Base-by-base conservation (phyloP, 2,113 vertebrate species). In the Fukomys damarensis region DNA sequence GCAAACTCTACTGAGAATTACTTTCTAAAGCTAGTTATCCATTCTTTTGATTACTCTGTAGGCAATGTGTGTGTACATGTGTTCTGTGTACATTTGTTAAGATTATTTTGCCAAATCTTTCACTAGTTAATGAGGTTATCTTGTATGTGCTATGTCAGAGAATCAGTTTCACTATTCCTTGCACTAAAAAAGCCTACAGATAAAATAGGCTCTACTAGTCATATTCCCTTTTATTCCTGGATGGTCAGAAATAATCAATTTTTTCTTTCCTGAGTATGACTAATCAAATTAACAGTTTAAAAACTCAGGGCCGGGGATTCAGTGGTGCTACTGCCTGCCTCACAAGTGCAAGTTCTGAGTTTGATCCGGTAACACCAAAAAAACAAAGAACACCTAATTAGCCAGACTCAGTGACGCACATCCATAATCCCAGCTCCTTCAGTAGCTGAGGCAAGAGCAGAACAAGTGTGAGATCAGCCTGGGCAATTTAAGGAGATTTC, bases 1-100 rank as follows among this genome's bases (percentile, higher is more conserved):
- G 52, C 11, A 80, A 83, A 86, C 43, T 72, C 65, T 86, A 81
- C 46, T 88, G 58, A 81, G 52, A 65, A 84, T 68, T 92, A 28
- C 59, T 85, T 90, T 86, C 74, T 86, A 76, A 85, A 80, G 5
- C 63, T 95, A 74, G 41, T 82, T 86, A 66, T 72, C 52, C 35
- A 84, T 30, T 56, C 77, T 68, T 68, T 79, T 54, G 86, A 92
- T 85, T 92, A 89, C 41, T 59, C 22, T 58, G 32, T 46, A 28
- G 2, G 4, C 6, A 19, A 16, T n/a, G 16, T 68, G 35, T n/a
- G 32, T n/a, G 32, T 28, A 2, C 5, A 4, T n/a, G 12, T 66
- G 65, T 2, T 89, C 13, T 82, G 35, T 91, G 54, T 54, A 43
- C 49, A 76, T 66, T 86, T 89, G 85, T 43, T 90, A 74, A 24